phyloP scores from a whole-genome alignment of 2,888 invertebrate genomes.

The Drosophila imparisetae region DNA sequence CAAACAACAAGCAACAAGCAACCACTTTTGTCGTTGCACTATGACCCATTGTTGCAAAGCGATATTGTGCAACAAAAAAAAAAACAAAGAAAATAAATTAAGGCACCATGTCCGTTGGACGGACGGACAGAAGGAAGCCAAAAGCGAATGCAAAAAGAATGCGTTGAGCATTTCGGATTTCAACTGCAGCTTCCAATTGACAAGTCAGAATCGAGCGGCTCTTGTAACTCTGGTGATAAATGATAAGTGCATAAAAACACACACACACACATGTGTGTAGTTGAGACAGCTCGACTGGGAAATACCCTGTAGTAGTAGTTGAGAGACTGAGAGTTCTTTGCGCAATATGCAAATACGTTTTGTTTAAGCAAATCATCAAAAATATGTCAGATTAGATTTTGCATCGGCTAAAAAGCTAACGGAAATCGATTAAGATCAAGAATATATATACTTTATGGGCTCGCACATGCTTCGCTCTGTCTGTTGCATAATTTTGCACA shows the following conservation, averaged over 20 bases:
- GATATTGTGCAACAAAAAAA: not conserved
- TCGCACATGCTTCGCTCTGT: not conserved
- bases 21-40: slow-evolving; percentile 10
- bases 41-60: slow-evolving; percentile 10
- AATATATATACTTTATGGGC: not conserved
- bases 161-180: not conserved
- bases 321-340: not conserved
- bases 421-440: not conserved
- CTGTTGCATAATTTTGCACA: not conserved
- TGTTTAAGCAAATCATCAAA: not conserved
- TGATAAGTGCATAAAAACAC: not conserved
- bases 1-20: not conserved
- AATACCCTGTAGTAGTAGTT: not conserved
- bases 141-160: not conserved
- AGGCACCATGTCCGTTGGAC: not conserved
- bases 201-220: not conserved
- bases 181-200: not conserved
- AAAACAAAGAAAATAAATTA: not conserved
- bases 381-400: not conserved
- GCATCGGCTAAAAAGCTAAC: not conserved
- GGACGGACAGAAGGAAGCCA: not conserved
- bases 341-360: not conserved
- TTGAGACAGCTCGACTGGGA: not conserved
- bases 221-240: not conserved
- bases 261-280: not conserved